phyloP scores from a whole-genome alignment of 2,888 invertebrate species.

The Lasioglossum leucozonium region DNA sequence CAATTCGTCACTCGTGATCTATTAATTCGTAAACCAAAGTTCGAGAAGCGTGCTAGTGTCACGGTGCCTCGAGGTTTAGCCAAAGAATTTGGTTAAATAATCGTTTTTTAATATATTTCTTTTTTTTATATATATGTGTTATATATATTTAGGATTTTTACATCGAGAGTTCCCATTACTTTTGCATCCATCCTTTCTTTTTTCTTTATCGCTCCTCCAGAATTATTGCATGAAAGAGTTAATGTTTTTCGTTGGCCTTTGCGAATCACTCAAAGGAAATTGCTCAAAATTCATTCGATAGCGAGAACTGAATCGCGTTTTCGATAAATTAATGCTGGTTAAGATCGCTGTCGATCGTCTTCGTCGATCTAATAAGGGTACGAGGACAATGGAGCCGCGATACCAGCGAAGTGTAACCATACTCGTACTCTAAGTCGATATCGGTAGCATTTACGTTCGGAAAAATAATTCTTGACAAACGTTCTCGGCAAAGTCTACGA shows the following conservation, averaged over 20 bases:
- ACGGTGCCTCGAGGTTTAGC: conserved; percentile 14
- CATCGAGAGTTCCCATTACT: conserved; percentile 25
- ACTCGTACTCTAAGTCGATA: not conserved
- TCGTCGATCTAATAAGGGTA: not conserved
- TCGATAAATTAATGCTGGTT: not conserved
- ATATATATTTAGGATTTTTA: conserved; percentile 20
- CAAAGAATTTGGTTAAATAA: conserved; percentile 38
- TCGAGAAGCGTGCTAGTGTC: conserved; percentile 10
- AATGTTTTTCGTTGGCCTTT: conserved; percentile 2
- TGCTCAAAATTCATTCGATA: conserved; percentile 44
- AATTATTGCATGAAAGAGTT: conserved; percentile 28
- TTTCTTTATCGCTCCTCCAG: not conserved
- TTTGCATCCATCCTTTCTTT: conserved; percentile 18
- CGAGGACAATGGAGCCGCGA: not conserved
- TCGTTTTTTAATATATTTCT: conserved; percentile 1
- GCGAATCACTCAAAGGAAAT: conserved; percentile 8
- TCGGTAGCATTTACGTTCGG: not conserved
- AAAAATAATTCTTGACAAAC: conserved; percentile 9
- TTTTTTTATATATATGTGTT: no score
- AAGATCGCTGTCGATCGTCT: not conserved
- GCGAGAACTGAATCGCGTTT: not conserved
- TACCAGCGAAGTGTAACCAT: no score
- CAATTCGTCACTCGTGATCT: not conserved
- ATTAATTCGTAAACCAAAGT: not conserved
- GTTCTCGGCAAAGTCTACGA: not conserved